Base-by-base conservation (phyloP, 2,888 invertebrate genomes). In the Drosophila anomelani region DNA sequence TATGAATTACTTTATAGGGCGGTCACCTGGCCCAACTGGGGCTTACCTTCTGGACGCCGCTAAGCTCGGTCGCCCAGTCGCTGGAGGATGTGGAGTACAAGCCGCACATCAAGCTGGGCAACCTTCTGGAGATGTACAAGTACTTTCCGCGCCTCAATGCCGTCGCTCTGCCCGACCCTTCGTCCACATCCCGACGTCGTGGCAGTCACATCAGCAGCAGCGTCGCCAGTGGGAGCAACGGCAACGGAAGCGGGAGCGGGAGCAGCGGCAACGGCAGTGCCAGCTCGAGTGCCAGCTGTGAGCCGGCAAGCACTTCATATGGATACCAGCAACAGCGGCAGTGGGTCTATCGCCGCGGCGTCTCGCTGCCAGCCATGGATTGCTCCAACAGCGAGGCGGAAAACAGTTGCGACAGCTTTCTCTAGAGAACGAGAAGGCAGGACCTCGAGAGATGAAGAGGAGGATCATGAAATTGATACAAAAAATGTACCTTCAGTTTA, bases 41-140 rank as follows among this genome's bases (percentile, higher is more conserved):
- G 15, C 96, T 95, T 38, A 97, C 97, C 0, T 95, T 97, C 23
- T 97, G 97, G 97, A 94, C 96, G 79, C 96, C 96, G 34, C 92
- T 95, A 47, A 91, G 76, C 64, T 70, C 75, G 29, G 80, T 85
- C 3, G 69, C 78, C 1, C 78, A 83, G 49, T 83, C 86, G 57
- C 76, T 90, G 59, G 84, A 85, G 64, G 90, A 83, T 62, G 89
- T 90, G 39, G 79, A 89, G 38, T 80, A 88, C 64, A 84, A 82
- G 60, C 92, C 92, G 26, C 91, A 92, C 67, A 64, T 91, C 15
- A 89, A 87, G 63, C 83, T 92, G 13, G 83, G 83, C 62, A 91
- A 88, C 80, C 76, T 92, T 34, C 71, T 90, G 66, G 92, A 92
- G 53, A 75, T 92, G 46, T 87, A 89, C 66, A 91, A 91, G 74